These are phyloP conservation scores for Alligator sinensis DNA, from an alignment of 2,113 vertebrate genomes.

Conservation along the genomic window DNA sequence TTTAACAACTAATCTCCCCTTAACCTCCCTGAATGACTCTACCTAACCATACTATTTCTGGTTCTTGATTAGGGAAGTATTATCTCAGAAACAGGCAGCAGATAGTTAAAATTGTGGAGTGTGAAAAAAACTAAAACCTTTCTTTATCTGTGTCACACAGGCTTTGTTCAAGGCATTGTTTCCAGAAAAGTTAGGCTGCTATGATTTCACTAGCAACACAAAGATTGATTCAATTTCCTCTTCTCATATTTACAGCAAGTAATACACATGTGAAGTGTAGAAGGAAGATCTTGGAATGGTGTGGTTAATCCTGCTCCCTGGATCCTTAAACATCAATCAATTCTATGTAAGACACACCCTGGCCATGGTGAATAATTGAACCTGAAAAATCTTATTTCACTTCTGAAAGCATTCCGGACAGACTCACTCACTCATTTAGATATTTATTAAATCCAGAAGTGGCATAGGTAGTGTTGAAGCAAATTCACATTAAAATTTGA, in stretches of 20 bases:
- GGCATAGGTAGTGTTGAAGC: background rate
- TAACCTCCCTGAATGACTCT: too few species aligned
- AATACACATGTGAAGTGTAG: background rate
- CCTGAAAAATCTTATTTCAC: background rate
- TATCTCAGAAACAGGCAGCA: background rate
- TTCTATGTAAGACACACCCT: background rate
- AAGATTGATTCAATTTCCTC: background rate
- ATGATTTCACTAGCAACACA: background rate
- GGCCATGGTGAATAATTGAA: background rate
- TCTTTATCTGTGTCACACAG: background rate
- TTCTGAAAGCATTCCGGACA: conserved; percentile 15
- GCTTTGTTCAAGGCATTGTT: background rate
- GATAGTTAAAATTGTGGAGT: background rate
- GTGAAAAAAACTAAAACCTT: background rate
- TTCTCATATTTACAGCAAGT: background rate
- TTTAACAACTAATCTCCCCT: too few species aligned
- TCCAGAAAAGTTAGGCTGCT: background rate
- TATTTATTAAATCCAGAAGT: background rate
- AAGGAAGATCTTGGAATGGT: background rate
- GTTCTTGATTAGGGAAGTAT: background rate
- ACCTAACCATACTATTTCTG: background rate
- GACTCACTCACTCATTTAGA: background rate
- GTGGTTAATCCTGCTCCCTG: background rate
- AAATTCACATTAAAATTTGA: background rate
- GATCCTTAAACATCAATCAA: background rate